Conservation (phyloP, 2,888 invertebrate species). For the Morpho deidamia region DNA sequence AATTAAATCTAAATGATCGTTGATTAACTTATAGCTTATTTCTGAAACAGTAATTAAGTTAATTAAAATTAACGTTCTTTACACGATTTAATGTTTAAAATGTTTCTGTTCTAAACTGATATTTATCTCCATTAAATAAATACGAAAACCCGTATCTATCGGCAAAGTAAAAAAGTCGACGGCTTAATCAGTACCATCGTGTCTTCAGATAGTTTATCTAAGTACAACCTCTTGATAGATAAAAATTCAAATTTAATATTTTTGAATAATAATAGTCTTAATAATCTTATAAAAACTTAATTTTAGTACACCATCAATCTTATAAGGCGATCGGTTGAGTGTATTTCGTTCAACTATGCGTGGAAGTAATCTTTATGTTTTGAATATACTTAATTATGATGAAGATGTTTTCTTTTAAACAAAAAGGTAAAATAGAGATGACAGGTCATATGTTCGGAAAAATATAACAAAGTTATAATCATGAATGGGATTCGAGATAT, state of each 20-base stretch:
- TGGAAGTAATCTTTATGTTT: conserved; percentile 12
- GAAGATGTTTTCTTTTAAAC: background rate
- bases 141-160: conserved; percentile 13
- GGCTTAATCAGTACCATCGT: conserved; percentile 63
- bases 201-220: conserved; percentile 65
- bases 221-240: conserved; percentile 68
- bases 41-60: conserved; percentile 6
- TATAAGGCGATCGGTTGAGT: conserved; percentile 50
- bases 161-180: conserved; percentile 16
- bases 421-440: too few species aligned
- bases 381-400: conserved; percentile 3
- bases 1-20: background rate
- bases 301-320: conserved; percentile 75
- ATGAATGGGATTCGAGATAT: too few species aligned
- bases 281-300: conserved; percentile 63
- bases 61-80: conserved; percentile 6
- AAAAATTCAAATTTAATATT: conserved; percentile 68
- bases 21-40: background rate
- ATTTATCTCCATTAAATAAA: conserved; percentile 18
- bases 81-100: conserved; percentile 14
- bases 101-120: conserved; percentile 8
- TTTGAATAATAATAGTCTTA: conserved; percentile 57
- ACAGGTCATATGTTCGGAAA: too few species aligned
- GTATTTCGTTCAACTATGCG: conserved; percentile 26
- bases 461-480: too few species aligned